Evolutionary conservation across 2,113 vertebrate species (phyloP), one percentile per base, ranked within the genome.

Genomic region (Sialia sialis): DNA sequence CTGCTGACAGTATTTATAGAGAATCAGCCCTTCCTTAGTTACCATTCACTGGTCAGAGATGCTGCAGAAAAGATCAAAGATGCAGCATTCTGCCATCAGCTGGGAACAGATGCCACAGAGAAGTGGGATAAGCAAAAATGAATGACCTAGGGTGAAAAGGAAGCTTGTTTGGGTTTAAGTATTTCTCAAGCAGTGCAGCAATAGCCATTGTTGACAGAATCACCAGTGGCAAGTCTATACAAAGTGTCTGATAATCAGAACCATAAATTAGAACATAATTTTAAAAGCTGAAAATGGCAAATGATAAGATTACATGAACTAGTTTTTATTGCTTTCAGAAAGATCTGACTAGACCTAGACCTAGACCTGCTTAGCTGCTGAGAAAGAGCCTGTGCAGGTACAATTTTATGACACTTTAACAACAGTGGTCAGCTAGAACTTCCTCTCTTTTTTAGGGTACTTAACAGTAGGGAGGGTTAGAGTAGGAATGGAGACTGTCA

Each of bases 21-120:
- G 32, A 32, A 46, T 22, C 26, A 15, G 11, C 69, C 44, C 55
- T 82, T 69, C 44, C 36, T 88, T 79, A 56, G 63, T 10, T 6
- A 4, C 55, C 1, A 4, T 46, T 58, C 0, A 0, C 43, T 36
- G 32, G 48, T 20, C 51, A 59, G 59, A 51, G 52, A n/a, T 16
- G 43, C 25, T 58, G 55, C 32, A 59, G 52, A 16, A 43, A 77
- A 39, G 70, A 62, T 4, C 59, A 84, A 74, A 62, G 46, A 25
- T 60, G 18, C 38, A 43, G 14, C 1, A 1, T 55, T 64, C 62
- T 67, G 30, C 25, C 11, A 51, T 54, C 44, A 63, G 27, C 48
- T 10, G 19, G 43, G 43, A 76, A 60, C 5, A 84, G 41, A 27
- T 0, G 1, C 43, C 9, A 4, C 3, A 62, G 34, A 51, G 89